Conservation (phyloP, 2,113 vertebrate species). For the Meles meles region DNA sequence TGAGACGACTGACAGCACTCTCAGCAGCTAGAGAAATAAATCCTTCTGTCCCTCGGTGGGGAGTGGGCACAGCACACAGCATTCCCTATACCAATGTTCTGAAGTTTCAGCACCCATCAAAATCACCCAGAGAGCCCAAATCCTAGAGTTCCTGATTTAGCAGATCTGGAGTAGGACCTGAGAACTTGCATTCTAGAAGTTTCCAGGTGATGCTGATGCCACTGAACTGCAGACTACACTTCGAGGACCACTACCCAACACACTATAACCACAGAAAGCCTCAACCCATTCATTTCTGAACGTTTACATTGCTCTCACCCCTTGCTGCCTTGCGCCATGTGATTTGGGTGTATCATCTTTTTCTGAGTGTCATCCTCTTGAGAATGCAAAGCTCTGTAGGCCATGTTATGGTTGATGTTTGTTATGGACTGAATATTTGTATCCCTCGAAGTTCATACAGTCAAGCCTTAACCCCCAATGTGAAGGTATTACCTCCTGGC, state of each 20-base stretch:
- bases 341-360: not conserved
- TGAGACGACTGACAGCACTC: not conserved
- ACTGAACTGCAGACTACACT: not conserved
- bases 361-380: not conserved
- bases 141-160: not conserved
- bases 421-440: not conserved
- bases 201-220: not conserved
- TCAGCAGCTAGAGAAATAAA: not conserved
- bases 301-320: not conserved
- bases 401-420: not conserved
- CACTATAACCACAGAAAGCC: not conserved
- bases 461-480: not conserved
- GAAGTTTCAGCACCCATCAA: not conserved
- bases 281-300: not conserved
- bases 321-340: not conserved
- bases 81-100: not conserved
- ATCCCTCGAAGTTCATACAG: not conserved
- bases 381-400: not conserved
- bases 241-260: not conserved
- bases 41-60: not conserved
- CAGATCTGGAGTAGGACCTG: not conserved
- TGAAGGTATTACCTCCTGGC: not conserved
- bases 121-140: not conserved
- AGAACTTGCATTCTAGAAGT: not conserved
- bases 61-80: not conserved